Base-by-base conservation (phyloP, 1,140 invertebrate species). In the Drosophila pallidifrons region DNA sequence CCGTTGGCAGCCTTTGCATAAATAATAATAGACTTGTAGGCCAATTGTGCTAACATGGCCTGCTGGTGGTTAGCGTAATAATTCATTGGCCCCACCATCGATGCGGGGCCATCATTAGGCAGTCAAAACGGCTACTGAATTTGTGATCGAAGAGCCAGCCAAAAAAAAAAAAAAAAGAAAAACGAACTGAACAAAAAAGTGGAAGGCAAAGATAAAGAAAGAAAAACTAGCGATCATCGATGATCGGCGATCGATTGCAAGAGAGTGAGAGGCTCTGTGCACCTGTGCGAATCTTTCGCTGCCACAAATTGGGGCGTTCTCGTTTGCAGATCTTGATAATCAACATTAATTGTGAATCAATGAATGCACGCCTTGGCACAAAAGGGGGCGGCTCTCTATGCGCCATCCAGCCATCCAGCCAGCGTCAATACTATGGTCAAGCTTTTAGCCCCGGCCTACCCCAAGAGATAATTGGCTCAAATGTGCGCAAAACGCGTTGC, bases 281-380 rank as follows among this genome's bases (percentile, higher is more conserved):
- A 77, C 68, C 69, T 77, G 74, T 52, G 65, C 67, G 57, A 63
- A 16, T 78, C 54, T 79, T 86, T 79, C 55, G 71, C 41, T 68
- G 41, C 77, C 75, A 70, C 65, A 82, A 88, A 81, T 82, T 76
- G 76, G 83, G 83, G 88, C 89, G 89, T 91, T 47, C 63, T 66
- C 45, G 70, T 64, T 25, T 69, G 45, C 30, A 46, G 82, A 87
- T 87, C 83, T 83, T 64, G 77, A 88, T 81, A 81, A 85, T 82
- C 83, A 88, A 82, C 83, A 82, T 82, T 88, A 87, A 88, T 88
- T 82, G 77, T 88, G 80, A 87, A 87, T 87, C 83, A 88, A 87
- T 88, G 82, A 87, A 80, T 87, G 83, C 82, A 87, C 80, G 82
- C 82, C 82, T 76, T 32, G 79, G 54, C 38, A 25, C 52, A 66